phyloP scores from a whole-genome alignment of 2,888 invertebrate species.

The Protula sp. region DNA sequence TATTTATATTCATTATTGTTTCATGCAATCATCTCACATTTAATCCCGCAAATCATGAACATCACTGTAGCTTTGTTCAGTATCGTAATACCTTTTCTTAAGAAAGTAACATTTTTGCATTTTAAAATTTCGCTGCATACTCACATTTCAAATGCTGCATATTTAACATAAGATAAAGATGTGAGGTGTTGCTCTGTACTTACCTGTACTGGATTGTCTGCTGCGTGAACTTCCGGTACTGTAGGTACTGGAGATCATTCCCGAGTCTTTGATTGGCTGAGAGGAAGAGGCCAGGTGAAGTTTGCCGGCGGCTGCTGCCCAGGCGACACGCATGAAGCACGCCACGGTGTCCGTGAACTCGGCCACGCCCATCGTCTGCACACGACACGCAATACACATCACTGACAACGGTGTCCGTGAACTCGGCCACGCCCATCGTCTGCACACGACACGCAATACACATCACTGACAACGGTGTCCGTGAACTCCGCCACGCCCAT shows the following conservation, averaged over 20 bases:
- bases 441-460: constrained; percentile 28
- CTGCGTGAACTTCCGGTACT: constrained; percentile 41
- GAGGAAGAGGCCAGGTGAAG: constrained; percentile 51
- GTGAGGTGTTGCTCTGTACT: no score
- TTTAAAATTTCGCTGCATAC: no score
- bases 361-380: constrained; percentile 50
- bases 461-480: constrained; percentile 37
- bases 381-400: constrained; percentile 9
- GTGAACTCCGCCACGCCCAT: constrained; percentile 53
- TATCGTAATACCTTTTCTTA: no score
- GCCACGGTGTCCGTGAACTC: constrained; percentile 53
- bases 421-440: constrained; percentile 52
- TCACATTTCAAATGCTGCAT: no score
- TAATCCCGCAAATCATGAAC: no score
- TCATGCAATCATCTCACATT: no score
- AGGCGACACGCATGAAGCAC: constrained; percentile 55
- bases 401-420: constrained; percentile 46
- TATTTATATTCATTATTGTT: background rate
- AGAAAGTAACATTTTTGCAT: no score
- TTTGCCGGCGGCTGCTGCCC: constrained; percentile 56
- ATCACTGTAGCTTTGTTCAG: no score
- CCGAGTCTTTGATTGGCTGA: constrained; percentile 48
- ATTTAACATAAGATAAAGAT: no score
- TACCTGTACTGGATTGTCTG: constrained; percentile 54
- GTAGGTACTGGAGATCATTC: constrained; percentile 27